phyloP scores from a whole-genome alignment of 1,140 invertebrate genomes.

The Drosophila ogumai region DNA sequence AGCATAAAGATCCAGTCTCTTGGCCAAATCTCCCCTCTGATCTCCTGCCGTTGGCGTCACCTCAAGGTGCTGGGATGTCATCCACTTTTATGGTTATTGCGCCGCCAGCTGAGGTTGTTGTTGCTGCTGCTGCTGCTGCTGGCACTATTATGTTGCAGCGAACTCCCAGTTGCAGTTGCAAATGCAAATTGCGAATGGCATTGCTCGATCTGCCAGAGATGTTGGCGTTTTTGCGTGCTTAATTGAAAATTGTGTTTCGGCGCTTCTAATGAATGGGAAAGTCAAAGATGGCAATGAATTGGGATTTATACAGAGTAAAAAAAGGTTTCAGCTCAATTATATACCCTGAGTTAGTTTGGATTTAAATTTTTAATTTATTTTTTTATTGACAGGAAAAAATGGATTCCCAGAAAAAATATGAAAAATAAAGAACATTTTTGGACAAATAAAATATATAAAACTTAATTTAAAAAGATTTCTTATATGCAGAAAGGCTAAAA shows the following conservation, averaged over 20 bases:
- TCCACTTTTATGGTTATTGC: slow-evolving; percentile 80
- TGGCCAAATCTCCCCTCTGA: slow-evolving; percentile 30
- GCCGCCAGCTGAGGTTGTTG: slow-evolving; percentile 20
- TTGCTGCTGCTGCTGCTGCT: slow-evolving; percentile 22
- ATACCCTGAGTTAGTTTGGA: neutral
- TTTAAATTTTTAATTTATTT: too few species aligned
- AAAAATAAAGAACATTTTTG: neutral
- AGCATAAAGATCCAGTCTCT: slow-evolving; percentile 19
- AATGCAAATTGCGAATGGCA: slow-evolving; percentile 69
- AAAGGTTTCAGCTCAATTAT: neutral
- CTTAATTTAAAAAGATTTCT: neutral
- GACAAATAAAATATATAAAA: too few species aligned
- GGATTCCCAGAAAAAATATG: accelerated
- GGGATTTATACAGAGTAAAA: neutral
- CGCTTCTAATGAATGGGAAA: slow-evolving; percentile 55
- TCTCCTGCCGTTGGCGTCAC: slow-evolving; percentile 59
- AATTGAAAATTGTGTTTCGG: slow-evolving; percentile 67
- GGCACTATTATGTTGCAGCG: slow-evolving; percentile 18
- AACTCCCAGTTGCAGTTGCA: slow-evolving; percentile 54
- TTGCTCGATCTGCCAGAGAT: slow-evolving; percentile 47
- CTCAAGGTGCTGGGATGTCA: slow-evolving; percentile 71
- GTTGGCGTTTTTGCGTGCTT: slow-evolving; percentile 75
- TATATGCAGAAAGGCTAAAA: neutral
- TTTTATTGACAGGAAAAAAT: accelerated
- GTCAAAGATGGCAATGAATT: slow-evolving; percentile 26